Conservation (phyloP, 2,113 vertebrate species). For the Sarotherodon lohbergeri region DNA sequence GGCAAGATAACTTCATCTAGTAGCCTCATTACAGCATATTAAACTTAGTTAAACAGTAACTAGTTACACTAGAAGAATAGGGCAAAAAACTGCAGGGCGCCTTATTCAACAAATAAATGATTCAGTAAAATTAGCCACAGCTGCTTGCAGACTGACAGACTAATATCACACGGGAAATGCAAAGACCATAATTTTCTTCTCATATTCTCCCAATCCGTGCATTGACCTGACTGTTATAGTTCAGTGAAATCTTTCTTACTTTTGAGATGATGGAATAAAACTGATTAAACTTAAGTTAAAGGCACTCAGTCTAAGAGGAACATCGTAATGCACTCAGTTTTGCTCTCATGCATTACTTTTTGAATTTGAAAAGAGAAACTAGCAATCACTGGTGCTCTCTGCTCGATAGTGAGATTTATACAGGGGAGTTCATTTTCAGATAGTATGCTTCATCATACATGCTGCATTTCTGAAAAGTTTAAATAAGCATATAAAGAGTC, state of each 20-base stretch:
- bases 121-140: background rate
- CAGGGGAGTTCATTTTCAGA: background rate
- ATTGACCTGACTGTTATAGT: background rate
- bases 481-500: background rate
- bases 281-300: background rate
- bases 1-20: background rate
- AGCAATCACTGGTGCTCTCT: background rate
- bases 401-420: background rate
- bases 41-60: background rate
- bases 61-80: background rate
- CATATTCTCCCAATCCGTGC: background rate
- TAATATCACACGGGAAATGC: background rate
- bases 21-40: background rate
- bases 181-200: background rate
- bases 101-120: background rate
- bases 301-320: background rate
- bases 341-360: background rate
- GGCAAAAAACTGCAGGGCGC: background rate
- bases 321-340: background rate
- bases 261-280: background rate
- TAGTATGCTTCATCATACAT: background rate
- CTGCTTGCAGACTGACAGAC: background rate
- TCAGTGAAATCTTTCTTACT: background rate
- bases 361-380: background rate
- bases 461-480: background rate